These are phyloP conservation scores for Turnix velox DNA, from an alignment of 2,113 vertebrate genomes.

Conservation along the genomic window DNA sequence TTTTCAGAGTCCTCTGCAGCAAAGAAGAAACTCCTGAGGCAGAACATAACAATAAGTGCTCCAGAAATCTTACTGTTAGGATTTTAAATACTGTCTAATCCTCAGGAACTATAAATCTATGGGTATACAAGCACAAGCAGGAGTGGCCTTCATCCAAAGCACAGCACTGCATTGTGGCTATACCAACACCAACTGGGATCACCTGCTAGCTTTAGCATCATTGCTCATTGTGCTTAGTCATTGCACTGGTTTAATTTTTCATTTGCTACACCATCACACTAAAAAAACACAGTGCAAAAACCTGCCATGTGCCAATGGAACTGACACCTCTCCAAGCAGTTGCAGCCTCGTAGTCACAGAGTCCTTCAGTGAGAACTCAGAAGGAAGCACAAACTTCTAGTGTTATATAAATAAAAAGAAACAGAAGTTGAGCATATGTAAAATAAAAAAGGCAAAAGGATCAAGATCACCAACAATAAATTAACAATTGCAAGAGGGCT, in stretches of 20 bases:
- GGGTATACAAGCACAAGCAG: background rate
- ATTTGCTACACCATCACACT: background rate
- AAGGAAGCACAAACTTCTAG: background rate
- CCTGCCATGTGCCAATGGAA: background rate
- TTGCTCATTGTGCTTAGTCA: background rate
- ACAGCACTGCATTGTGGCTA: background rate
- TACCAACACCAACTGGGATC: background rate
- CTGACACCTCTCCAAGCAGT: background rate
- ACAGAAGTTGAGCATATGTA: background rate
- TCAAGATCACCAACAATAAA: background rate
- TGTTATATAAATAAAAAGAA: background rate
- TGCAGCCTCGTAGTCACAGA: background rate
- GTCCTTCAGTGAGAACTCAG: accelerated
- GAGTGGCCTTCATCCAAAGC: background rate
- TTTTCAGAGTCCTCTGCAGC: background rate
- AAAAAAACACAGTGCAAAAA: background rate
- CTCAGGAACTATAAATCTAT: background rate
- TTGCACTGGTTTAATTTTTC: background rate
- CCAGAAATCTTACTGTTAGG: background rate
- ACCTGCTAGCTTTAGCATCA: background rate
- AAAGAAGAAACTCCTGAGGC: background rate
- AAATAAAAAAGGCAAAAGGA: background rate
- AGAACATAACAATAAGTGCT: background rate
- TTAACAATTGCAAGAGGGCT: background rate
- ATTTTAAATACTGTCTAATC: background rate